Evolutionary conservation across 2,113 vertebrate species (phyloP), one percentile per base, ranked within the genome.

Genomic region (Odontesthes bonariensis): DNA sequence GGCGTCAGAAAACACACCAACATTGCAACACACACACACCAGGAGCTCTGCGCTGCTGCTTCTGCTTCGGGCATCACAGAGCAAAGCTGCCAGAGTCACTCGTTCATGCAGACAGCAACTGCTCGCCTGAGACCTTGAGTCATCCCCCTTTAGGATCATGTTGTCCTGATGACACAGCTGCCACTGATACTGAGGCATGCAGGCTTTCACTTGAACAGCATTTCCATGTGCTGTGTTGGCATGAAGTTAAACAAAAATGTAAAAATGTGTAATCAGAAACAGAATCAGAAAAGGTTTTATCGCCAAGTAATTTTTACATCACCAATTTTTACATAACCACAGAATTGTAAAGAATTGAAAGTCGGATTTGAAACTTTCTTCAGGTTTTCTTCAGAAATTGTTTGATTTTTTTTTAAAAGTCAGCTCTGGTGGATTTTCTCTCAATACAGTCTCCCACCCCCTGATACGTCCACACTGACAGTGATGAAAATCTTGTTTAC

Each of bases 71-170:
- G 59, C 69, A 8, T 58, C 68, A 57, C 33, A 57, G 53, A 55
- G 68, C 38, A 27, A 47, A 53, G 56, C 22, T 14, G 57, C 35
- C 20, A 27, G 47, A 40, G 63, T 53, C 63, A 49, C 27, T 32
- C 19, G 17, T 12, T 32, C 33, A 22, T 17, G 17, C 58, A 53
- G 53, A 64, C 59, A 55, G 75, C 10, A 54, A 73, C 49, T 42
- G 75, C 70, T 83, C 27, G 32, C 3, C 66, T 60, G 72, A 65
- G 78, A 74, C 64, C 11, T 35, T 19, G 1, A 44, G 27, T 27
- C 27, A 27, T 62, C 23, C 27, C 27, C 51, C 57, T 32, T n/a
- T 6, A 38, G 32, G 35, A 47, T 64, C 57, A 33, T 44, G 63
- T 46, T 13, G 51, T 58, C 46, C 64, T 59, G 79, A 75, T 69